phyloP scores from a whole-genome alignment of 92 coral and sea anemone species.

The Epizoanthus scotinus region DNA sequence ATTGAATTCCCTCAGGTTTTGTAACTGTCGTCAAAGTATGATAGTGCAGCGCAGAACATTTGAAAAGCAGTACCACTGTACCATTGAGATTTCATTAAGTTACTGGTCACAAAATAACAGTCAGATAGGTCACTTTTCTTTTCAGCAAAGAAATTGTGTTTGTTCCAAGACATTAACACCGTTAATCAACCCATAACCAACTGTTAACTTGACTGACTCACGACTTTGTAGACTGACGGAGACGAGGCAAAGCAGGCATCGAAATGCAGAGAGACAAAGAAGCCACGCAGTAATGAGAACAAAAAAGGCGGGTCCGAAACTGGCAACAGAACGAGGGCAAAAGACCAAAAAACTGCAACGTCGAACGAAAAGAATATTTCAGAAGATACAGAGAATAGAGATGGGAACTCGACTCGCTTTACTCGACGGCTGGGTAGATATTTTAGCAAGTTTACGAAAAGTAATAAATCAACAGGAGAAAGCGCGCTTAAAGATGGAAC shows the following conservation, averaged over 20 bases:
- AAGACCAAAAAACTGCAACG: neutral
- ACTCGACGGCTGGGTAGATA: conserved; percentile 34
- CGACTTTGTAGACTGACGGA: conserved; percentile 30
- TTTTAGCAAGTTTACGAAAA: conserved; percentile 29
- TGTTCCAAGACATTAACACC: neutral
- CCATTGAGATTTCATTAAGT: too few relatives aligned
- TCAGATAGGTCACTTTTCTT: neutral
- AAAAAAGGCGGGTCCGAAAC: neutral
- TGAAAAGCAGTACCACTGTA: too few relatives aligned
- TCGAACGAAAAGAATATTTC: neutral
- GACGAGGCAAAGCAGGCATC: conserved; percentile 9
- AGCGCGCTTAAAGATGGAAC: neutral
- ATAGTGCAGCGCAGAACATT: too few relatives aligned
- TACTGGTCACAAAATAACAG: neutral
- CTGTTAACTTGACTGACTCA: neutral
- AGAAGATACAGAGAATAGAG: conserved; percentile 26
- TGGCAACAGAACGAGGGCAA: neutral
- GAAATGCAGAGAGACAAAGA: conserved; percentile 11
- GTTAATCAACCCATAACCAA: neutral
- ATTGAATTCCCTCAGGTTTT: too few relatives aligned
- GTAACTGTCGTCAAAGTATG: too few relatives aligned
- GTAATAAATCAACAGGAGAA: conserved; percentile 12
- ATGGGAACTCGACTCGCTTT: conserved; percentile 1
- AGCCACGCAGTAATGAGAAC: neutral
- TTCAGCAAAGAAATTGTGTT: conserved; percentile 12